Conservation (phyloP, 2,888 invertebrate species). For the Rotaria macrura region DNA sequence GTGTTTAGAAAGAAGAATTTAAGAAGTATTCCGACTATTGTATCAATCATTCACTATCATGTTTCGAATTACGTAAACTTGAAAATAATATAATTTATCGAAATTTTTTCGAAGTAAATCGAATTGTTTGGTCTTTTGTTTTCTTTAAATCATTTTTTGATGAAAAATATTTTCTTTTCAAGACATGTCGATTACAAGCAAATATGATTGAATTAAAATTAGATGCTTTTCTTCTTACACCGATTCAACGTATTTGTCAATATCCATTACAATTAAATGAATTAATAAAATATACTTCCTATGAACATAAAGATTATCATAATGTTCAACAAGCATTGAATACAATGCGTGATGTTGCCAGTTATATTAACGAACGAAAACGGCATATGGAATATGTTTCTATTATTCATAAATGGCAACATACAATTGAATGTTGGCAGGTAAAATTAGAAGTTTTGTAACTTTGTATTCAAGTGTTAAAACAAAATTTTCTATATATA, state of each 20-base stretch:
- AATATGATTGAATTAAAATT: constrained; percentile 71
- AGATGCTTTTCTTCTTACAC: constrained; percentile 72
- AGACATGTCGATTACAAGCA: constrained; percentile 67
- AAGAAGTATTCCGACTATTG: constrained; percentile 76
- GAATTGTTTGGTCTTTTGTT: no score
- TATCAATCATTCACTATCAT: constrained; percentile 72
- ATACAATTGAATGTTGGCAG: constrained; percentile 64
- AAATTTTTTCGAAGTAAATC: constrained; percentile 61
- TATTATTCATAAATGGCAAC: constrained; percentile 63
- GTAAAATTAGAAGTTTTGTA: constrained; percentile 46
- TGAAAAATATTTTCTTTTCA: constrained; percentile 35
- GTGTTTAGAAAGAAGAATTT: constrained; percentile 61
- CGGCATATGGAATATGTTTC: constrained; percentile 66
- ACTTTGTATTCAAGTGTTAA: no score
- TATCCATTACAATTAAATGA: constrained; percentile 75
- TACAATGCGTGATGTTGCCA: constrained; percentile 59
- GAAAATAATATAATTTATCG: constrained; percentile 61
- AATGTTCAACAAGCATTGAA: constrained; percentile 58
- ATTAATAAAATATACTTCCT: constrained; percentile 63
- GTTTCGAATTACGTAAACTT: constrained; percentile 61
- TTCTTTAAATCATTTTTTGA: background rate
- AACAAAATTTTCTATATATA: no score
- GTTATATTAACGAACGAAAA: constrained; percentile 64
- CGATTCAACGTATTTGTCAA: constrained; percentile 77
- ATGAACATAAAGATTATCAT: constrained; percentile 59